Percentiles rank a stretch among this genome's conserved stretches.
These are phyloP conservation scores for Myripristis jacobus DNA, from an alignment of 2,797 vertebrate genomes.

Conservation along the genomic window DNA sequence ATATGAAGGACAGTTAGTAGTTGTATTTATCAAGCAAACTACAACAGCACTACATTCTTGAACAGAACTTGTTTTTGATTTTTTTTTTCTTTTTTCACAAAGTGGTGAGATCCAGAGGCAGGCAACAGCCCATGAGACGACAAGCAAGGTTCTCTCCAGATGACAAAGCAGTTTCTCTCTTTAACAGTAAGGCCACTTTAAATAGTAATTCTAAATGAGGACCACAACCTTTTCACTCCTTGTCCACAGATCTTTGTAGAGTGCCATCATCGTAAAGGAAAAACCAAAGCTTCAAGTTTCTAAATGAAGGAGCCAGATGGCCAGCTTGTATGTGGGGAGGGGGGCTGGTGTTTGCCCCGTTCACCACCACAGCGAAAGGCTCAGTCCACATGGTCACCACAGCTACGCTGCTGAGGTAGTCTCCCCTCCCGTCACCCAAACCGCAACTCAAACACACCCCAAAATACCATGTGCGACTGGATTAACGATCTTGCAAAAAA, in stretches of 20 bases:
- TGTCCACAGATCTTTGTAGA: slow-evolving; percentile 82
- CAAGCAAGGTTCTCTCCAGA: slow-evolving; percentile 80
- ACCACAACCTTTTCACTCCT: slow-evolving; percentile 83
- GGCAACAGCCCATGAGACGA: slow-evolving; percentile 74
- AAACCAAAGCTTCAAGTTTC: slow-evolving; percentile 69
- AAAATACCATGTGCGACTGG: slow-evolving; percentile 81
- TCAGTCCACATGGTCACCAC: slow-evolving; percentile 91
- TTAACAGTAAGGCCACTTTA: slow-evolving; percentile 96
- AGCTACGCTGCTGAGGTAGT: slow-evolving; percentile 90
- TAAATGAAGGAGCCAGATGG: slow-evolving; percentile 85
- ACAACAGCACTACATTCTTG: slow-evolving; percentile 85
- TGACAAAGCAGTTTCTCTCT: slow-evolving; percentile 82
- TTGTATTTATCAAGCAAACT: slow-evolving; percentile 80
- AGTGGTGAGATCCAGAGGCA: slow-evolving; percentile 83
- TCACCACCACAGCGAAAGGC: slow-evolving; percentile 85
- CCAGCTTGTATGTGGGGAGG: slow-evolving; percentile 77
- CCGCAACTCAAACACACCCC: slow-evolving; percentile 83
- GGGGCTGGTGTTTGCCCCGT: slow-evolving; percentile 78
- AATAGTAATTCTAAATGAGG: slow-evolving; percentile 87
- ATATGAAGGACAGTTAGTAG: slow-evolving; percentile 71
- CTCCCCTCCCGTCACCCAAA: slow-evolving; percentile 85
- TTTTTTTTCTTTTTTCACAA: slow-evolving; percentile 65
- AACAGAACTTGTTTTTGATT: slow-evolving; percentile 62
- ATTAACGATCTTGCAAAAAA: slow-evolving; percentile 78
- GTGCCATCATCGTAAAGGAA: slow-evolving; percentile 57